Evolutionary conservation across 2,113 vertebrate species (phyloP).

Genomic region (Charina bottae): DNA sequence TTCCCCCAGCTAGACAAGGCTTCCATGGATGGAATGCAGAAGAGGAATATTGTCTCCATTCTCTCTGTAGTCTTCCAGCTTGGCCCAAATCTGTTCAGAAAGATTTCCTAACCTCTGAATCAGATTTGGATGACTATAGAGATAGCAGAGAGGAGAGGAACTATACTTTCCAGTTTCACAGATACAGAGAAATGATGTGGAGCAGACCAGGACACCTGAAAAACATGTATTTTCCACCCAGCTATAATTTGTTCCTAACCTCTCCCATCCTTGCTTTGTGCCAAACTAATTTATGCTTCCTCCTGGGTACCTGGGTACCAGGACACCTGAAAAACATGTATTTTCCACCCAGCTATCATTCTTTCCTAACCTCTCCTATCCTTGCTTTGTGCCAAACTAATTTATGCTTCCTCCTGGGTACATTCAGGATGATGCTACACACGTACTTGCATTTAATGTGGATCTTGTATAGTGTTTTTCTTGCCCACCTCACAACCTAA

Average conservation of each 20-base stretch:
- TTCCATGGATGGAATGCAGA: neutral
- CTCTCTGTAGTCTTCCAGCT: neutral
- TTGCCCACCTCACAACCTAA: neutral
- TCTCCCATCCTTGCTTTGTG: neutral
- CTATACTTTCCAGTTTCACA: neutral
- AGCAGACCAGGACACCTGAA: neutral
- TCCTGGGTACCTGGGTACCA: neutral
- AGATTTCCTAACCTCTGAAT: neutral
- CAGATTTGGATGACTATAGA: neutral
- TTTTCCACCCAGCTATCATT: neutral
- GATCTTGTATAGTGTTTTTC: neutral
- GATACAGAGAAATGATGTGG: neutral
- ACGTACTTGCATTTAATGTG: conserved; percentile 1
- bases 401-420: neutral
- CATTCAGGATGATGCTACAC: neutral
- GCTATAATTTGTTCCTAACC: too few species aligned
- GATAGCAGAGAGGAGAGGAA: neutral
- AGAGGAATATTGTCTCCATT: neutral
- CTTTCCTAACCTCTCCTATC: neutral
- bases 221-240: neutral
- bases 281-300: neutral
- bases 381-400: neutral
- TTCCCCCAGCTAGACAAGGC: neutral
- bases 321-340: neutral
- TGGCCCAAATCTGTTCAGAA: neutral